A percentile compares a stretch with the other conserved stretches of the same genome.
phyloP scores from a whole-genome alignment of 2,888 invertebrate genomes.

The Pyralis farinalis region DNA sequence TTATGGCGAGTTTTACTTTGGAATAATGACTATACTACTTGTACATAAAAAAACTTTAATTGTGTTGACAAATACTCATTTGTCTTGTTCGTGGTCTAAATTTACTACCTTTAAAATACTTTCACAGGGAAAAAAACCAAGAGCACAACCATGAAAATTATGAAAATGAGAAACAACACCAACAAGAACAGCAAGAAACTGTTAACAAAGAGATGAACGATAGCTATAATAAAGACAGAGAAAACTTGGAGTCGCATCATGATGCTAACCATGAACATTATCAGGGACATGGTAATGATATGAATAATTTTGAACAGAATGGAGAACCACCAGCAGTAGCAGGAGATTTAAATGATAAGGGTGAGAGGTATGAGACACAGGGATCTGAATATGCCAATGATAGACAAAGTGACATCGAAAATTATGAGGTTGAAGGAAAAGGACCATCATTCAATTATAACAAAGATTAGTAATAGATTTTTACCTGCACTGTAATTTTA shows the following conservation, averaged over 20 bases:
- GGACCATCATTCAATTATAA: constrained; percentile 33
- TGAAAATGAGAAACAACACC: constrained; percentile 33
- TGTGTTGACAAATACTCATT: too few relatives aligned
- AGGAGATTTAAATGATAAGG: constrained; percentile 21
- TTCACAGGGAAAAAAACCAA: constrained; percentile 20
- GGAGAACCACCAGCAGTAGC: constrained; percentile 12
- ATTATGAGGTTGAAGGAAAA: constrained; percentile 29
- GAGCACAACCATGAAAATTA: constrained; percentile 30
- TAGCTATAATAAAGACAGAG: constrained; percentile 29
- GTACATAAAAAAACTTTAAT: too few relatives aligned
- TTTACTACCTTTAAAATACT: neutral
- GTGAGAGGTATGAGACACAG: constrained; percentile 31
- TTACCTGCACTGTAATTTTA: neutral
- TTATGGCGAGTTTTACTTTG: too few relatives aligned
- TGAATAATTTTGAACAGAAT: neutral
- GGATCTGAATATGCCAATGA: constrained; percentile 27
- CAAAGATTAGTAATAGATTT: constrained; percentile 18
- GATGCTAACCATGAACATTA: constrained; percentile 30
- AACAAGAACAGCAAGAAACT: constrained; percentile 27
- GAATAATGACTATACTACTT: too few relatives aligned
- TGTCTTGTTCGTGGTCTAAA: too few relatives aligned
- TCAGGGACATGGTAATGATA: constrained; percentile 19
- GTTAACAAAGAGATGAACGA: constrained; percentile 32
- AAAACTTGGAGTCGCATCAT: constrained; percentile 27
- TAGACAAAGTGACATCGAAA: constrained; percentile 26